Conservation (phyloP, 2,888 invertebrate genomes). For the Patella pellucida region DNA sequence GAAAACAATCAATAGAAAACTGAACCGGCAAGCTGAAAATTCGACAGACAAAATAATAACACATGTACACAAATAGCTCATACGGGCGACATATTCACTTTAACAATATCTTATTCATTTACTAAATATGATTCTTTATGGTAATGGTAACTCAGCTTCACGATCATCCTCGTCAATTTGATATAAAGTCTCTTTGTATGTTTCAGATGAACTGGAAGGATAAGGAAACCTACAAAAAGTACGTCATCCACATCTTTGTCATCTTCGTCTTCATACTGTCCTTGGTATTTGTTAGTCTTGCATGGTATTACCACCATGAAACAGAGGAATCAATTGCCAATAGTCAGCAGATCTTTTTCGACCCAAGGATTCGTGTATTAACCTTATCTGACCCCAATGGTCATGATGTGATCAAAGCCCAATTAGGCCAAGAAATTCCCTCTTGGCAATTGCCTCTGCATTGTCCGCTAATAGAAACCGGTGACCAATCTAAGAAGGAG, state of each 20-base stretch:
- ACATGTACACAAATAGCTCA: too few relatives aligned
- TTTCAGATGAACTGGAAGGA: slow-evolving; percentile 46
- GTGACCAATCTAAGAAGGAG: slow-evolving; percentile 49
- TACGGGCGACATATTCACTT: too few relatives aligned
- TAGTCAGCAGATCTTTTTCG: slow-evolving; percentile 53
- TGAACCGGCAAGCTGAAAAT: too few relatives aligned
- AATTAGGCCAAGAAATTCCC: slow-evolving; percentile 50
- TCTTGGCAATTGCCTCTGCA: slow-evolving; percentile 56
- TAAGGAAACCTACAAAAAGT: slow-evolving; percentile 41
- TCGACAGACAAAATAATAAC: too few relatives aligned
- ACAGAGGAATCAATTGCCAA: slow-evolving; percentile 42
- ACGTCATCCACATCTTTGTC: slow-evolving; percentile 57
- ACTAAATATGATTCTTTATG: neutral
- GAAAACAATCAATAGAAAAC: too few relatives aligned
- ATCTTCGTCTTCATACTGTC: slow-evolving; percentile 48
- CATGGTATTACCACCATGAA: slow-evolving; percentile 53
- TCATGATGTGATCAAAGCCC: slow-evolving; percentile 38
- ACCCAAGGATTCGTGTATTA: slow-evolving; percentile 44
- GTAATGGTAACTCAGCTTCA: slow-evolving; percentile 23
- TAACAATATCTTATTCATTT: too few relatives aligned
- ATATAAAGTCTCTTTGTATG: too few relatives aligned
- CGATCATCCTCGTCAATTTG: slow-evolving; percentile 11
- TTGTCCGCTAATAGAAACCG: slow-evolving; percentile 46
- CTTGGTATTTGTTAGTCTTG: slow-evolving; percentile 49
- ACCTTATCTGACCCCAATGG: slow-evolving; percentile 38